Percentiles rank a stretch among this genome's conserved stretches.
Conservation (phyloP, 2,888 invertebrate species). For the Drosophila trichaetosa region DNA sequence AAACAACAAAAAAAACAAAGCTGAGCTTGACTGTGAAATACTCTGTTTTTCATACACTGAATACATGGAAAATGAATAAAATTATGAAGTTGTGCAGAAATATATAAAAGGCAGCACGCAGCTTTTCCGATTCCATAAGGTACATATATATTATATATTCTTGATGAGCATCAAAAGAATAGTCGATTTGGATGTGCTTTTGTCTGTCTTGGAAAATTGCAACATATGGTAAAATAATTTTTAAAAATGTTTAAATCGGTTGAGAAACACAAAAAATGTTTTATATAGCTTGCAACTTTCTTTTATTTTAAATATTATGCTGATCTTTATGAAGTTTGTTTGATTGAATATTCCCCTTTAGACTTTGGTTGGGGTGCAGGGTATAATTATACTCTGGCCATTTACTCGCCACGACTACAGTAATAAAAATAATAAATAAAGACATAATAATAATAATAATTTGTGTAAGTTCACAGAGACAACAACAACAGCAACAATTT, state of each 20-base stretch:
- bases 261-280: not conserved
- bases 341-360: constrained; percentile 1
- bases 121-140: not conserved
- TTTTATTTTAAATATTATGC: not conserved
- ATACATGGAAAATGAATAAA: too few relatives aligned
- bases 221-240: not conserved
- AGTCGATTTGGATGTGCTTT: not conserved
- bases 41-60: not conserved
- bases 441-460: constrained; percentile 30
- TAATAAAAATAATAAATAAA: constrained; percentile 12
- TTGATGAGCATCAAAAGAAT: not conserved
- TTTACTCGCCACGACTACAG: constrained; percentile 3
- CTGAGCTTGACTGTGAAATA: constrained; percentile 10
- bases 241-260: not conserved
- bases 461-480: constrained; percentile 48
- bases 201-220: not conserved
- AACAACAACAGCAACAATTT: constrained; percentile 20
- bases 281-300: not conserved
- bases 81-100: not conserved
- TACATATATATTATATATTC: not conserved
- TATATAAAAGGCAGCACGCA: not conserved
- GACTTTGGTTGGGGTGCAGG: not conserved
- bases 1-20: not conserved
- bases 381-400: constrained; percentile 17
- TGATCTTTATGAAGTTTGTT: not conserved